A percentile compares a stretch with the other conserved stretches of the same genome.
phyloP scores from a whole-genome alignment of 2,113 vertebrate genomes.

The Phalacrocorax pelagicus region DNA sequence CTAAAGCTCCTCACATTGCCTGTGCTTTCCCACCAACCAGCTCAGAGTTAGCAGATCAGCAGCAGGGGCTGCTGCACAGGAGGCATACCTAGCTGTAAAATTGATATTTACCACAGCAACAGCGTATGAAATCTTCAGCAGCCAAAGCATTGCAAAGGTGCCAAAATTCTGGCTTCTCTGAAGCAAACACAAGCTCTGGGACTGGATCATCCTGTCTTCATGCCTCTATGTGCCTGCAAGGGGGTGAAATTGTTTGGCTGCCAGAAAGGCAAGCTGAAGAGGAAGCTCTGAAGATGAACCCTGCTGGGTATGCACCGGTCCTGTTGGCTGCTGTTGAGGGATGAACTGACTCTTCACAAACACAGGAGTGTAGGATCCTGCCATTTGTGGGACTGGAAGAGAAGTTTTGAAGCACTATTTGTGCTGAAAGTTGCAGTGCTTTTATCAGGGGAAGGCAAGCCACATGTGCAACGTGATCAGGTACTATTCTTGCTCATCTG shows the following conservation, averaged over 20 bases:
- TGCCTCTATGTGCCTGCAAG: not conserved
- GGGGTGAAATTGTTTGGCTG: not conserved
- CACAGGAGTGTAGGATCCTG: not conserved
- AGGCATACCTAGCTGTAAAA: not conserved
- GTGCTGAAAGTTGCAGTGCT: not conserved
- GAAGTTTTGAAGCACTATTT: not conserved
- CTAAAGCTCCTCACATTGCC: not conserved
- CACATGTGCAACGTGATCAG: not conserved
- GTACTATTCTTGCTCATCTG: slow-evolving; percentile 30
- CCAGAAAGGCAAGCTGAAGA: not conserved
- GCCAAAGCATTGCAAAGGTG: not conserved
- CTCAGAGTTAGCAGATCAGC: not conserved
- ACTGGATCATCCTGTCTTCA: not conserved
- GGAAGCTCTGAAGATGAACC: not conserved
- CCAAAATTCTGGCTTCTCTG: not conserved
- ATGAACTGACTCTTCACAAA: not conserved
- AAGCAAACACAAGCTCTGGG: not conserved
- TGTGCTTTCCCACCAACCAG: not conserved
- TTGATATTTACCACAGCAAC: not conserved
- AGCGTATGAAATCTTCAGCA: not conserved
- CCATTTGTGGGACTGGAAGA: not conserved
- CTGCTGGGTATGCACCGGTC: rapidly evolving
- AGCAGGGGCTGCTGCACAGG: not conserved
- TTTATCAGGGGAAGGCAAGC: not conserved
- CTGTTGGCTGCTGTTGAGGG: not conserved